Evolutionary conservation across 64 coral and sea anemone genomes (phyloP).

Genomic region (Pocillopora verrucosa): DNA sequence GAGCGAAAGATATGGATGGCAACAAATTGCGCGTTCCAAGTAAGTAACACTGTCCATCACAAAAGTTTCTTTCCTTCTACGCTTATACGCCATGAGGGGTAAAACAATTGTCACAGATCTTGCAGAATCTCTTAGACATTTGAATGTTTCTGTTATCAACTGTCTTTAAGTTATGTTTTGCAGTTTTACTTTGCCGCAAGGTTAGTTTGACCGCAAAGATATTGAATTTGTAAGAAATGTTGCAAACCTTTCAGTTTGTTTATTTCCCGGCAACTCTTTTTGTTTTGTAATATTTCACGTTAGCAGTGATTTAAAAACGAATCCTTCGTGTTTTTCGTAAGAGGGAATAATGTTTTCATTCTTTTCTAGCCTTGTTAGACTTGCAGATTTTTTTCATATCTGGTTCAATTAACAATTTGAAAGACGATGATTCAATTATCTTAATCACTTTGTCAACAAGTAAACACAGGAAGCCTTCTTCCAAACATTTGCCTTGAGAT

Average conservation of each 20-base stretch:
- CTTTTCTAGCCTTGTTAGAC: too few relatives aligned
- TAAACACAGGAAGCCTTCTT: background rate
- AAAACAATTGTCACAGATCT: background rate
- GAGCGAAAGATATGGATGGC: background rate
- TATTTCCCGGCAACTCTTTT: background rate
- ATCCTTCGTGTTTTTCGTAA: too few relatives aligned
- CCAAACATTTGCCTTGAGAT: too few relatives aligned
- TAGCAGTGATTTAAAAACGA: too few relatives aligned
- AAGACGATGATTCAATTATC: background rate
- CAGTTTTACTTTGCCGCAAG: background rate
- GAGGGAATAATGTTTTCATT: too few relatives aligned
- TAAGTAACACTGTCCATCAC: background rate
- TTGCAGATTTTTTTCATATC: too few relatives aligned
- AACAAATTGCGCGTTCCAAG: conserved; percentile 27
- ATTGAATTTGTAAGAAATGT: conserved; percentile 10
- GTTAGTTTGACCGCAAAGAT: background rate
- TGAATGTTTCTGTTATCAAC: background rate
- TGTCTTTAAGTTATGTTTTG: background rate
- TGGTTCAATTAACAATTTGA: too few relatives aligned
- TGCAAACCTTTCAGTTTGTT: background rate
- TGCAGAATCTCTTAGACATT: background rate
- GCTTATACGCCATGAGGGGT: background rate
- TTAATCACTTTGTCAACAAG: background rate
- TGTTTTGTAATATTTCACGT: background rate
- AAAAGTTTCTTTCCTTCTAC: background rate